Conservation (phyloP, 1,140 invertebrate genomes). For the Ylistrum balloti region DNA sequence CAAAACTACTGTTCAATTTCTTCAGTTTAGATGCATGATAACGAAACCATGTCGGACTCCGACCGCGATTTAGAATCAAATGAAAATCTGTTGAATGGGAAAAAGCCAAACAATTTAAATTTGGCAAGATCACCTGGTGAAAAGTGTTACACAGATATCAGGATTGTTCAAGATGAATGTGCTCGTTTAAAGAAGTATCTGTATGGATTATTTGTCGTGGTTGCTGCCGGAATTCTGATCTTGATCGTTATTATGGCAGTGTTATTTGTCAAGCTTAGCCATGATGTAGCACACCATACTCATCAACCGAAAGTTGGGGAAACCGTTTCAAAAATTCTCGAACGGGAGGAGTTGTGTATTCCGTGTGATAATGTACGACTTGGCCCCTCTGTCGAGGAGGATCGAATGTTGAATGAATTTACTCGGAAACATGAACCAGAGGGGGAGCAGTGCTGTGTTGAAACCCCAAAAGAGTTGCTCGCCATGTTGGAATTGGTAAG, state of each 20-base stretch:
- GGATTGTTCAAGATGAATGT: conserved; percentile 58
- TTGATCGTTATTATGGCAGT: conserved; percentile 69
- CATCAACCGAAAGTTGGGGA: conserved; percentile 76
- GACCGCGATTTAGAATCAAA: conserved; percentile 7
- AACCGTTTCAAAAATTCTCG: conserved; percentile 70
- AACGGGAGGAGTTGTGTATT: conserved; percentile 72
- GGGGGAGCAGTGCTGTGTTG: conserved; percentile 72
- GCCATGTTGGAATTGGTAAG: conserved; percentile 73
- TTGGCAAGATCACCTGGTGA: neutral
- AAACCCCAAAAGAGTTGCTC: conserved; percentile 69
- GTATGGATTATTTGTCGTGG: conserved; percentile 66
- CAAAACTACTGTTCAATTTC: neutral
- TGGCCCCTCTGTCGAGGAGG: conserved; percentile 73
- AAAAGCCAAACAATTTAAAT: conserved; percentile 23
- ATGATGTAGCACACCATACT: conserved; percentile 70
- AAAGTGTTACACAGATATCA: neutral
- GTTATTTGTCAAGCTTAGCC: conserved; percentile 71
- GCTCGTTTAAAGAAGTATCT: conserved; percentile 64
- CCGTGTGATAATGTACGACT: conserved; percentile 69
- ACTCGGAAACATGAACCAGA: conserved; percentile 59
- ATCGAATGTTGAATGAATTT: conserved; percentile 69
- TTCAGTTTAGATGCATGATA: neutral
- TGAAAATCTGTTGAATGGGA: conserved; percentile 14
- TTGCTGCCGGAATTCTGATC: conserved; percentile 68
- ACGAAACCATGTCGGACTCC: neutral